phyloP scores from a whole-genome alignment of 2,888 invertebrate species.

The Drosophila setosimentum region DNA sequence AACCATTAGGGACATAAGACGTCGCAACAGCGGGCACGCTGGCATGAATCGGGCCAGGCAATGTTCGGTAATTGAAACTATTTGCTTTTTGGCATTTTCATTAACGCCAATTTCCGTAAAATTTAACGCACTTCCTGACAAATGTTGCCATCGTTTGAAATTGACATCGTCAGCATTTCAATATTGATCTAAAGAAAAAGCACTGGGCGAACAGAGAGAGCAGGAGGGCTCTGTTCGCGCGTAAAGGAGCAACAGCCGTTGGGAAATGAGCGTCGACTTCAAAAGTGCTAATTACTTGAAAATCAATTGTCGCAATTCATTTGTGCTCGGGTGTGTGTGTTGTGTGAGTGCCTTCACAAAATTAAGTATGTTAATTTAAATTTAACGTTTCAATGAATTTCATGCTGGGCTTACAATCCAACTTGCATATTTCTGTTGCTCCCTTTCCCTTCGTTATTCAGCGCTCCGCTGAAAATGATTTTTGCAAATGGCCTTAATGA shows the following conservation, averaged over 20 bases:
- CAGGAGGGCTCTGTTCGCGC: neutral
- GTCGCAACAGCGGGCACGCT: slow-evolving; percentile 3
- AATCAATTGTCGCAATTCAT: slow-evolving; percentile 81
- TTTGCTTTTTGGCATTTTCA: slow-evolving; percentile 72
- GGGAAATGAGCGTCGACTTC: slow-evolving; percentile 37
- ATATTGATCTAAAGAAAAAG: slow-evolving; percentile 4
- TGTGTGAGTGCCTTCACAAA: slow-evolving; percentile 42
- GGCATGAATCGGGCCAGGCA: neutral
- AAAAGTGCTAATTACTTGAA: slow-evolving; percentile 72
- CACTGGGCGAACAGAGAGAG: neutral
- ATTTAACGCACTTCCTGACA: slow-evolving; percentile 73
- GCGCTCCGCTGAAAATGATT: slow-evolving; percentile 38
- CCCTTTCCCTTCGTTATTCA: neutral
- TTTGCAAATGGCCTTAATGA: slow-evolving; percentile 68
- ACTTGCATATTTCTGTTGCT: slow-evolving; percentile 26
- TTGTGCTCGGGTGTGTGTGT: slow-evolving; percentile 7
- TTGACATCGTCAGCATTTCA: slow-evolving; percentile 21
- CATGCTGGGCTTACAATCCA: slow-evolving; percentile 36
- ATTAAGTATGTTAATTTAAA: slow-evolving; percentile 81
- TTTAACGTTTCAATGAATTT: slow-evolving; percentile 75
- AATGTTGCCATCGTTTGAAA: slow-evolving; percentile 63
- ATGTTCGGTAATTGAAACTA: slow-evolving; percentile 74
- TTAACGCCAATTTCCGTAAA: slow-evolving; percentile 73
- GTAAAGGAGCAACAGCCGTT: slow-evolving; percentile 35
- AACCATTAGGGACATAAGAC: slow-evolving; percentile 42